phyloP scores from a whole-genome alignment of 2,888 invertebrate genomes.

The Volucella inflata region DNA sequence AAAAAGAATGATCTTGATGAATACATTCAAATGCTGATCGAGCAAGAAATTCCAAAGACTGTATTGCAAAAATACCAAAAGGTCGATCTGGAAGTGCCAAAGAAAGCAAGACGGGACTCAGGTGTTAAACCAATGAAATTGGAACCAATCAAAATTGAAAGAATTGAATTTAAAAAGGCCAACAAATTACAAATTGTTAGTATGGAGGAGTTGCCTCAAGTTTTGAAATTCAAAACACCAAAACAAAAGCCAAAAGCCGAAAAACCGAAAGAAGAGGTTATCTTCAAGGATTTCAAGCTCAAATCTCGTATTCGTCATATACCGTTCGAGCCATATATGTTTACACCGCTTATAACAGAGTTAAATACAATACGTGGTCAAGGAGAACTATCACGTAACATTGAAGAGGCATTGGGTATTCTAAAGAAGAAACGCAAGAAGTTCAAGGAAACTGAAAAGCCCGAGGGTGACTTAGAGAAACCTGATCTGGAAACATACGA shows the following conservation, averaged over 20 bases:
- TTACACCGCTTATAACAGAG: conserved; percentile 77
- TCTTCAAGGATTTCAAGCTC: conserved; percentile 88
- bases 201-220: conserved; percentile 86
- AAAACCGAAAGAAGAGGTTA: conserved; percentile 85
- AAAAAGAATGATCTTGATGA: conserved; percentile 82
- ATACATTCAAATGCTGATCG: conserved; percentile 82
- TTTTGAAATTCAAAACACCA: conserved; percentile 87
- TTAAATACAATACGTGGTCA: conserved; percentile 85
- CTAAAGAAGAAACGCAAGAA: conserved; percentile 86
- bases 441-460: conserved; percentile 85
- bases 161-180: conserved; percentile 85
- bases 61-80: conserved; percentile 83
- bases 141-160: conserved; percentile 86
- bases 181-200: conserved; percentile 87
- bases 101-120: conserved; percentile 80
- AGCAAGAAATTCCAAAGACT: conserved; percentile 83
- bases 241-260: conserved; percentile 81
- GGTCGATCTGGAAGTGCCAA: conserved; percentile 81
- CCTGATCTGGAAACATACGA: conserved; percentile 80
- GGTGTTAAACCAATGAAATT: conserved; percentile 79
- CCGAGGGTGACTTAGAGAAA: conserved; percentile 86
- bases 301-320: conserved; percentile 88
- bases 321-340: conserved; percentile 87
- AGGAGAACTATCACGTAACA: conserved; percentile 88
- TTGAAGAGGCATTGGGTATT: conserved; percentile 88